Evolutionary conservation across 2,113 vertebrate genomes (phyloP).

Genomic region (Emydocephalus ijimae): DNA sequence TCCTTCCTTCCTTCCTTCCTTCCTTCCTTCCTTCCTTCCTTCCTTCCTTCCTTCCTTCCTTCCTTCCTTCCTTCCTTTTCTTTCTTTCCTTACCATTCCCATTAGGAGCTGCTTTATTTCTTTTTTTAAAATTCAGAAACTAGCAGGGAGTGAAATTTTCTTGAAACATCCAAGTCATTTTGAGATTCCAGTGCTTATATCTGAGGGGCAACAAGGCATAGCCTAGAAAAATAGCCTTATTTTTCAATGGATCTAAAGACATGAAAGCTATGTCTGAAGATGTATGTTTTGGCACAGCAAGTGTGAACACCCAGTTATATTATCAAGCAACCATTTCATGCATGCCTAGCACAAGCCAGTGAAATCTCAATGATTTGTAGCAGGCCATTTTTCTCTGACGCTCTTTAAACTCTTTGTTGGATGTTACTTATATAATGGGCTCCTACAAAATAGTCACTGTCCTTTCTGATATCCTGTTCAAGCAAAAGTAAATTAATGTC

Average conservation of each 20-base stretch:
- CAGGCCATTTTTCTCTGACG: neutral
- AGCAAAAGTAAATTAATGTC: slow-evolving; percentile 20
- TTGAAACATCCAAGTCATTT: slow-evolving; percentile 17
- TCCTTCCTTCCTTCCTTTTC: neutral
- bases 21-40: neutral
- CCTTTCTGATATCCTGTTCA: neutral
- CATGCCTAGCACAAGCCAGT: slow-evolving; percentile 9
- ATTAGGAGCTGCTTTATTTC: neutral
- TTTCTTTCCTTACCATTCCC: neutral
- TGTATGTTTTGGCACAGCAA: neutral
- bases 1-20: neutral
- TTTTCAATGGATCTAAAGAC: neutral
- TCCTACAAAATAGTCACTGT: neutral
- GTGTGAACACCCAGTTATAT: slow-evolving; percentile 14
- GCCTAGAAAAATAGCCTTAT: rapidly evolving
- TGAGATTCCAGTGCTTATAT: slow-evolving; percentile 9
- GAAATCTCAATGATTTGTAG: slow-evolving; percentile 23
- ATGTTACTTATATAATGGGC: slow-evolving; percentile 20
- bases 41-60: neutral
- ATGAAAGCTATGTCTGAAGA: neutral
- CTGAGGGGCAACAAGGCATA: slow-evolving; percentile 11
- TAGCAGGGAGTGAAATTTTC: slow-evolving; percentile 1
- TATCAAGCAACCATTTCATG: slow-evolving; percentile 30
- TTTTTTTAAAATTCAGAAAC: neutral
- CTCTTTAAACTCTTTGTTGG: slow-evolving; percentile 6